Percentiles rank a stretch among this genome's conserved stretches.
Conservation (phyloP, 2,113 vertebrate genomes). For the Microtus oregoni region DNA sequence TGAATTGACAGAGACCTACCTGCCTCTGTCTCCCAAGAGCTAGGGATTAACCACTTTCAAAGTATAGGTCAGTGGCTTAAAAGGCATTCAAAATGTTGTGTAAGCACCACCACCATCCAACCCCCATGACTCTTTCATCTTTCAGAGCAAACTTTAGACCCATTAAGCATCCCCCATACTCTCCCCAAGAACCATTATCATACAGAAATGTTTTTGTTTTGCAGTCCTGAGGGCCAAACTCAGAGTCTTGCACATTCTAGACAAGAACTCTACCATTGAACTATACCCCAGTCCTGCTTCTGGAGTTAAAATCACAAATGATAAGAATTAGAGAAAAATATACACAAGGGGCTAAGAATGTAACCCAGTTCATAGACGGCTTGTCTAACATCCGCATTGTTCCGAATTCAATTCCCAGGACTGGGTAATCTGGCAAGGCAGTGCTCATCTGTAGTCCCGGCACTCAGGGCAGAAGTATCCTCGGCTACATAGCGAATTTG, state of each 20-base stretch:
- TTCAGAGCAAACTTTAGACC: neutral
- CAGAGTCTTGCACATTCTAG: neutral
- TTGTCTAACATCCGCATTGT: too few species aligned
- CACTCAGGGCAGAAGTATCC: neutral
- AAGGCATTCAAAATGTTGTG: neutral
- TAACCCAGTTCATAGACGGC: neutral
- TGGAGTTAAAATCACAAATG: neutral
- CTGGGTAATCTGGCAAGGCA: neutral
- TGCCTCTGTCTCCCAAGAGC: neutral
- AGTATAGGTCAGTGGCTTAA: neutral
- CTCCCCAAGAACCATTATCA: neutral
- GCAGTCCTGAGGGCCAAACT: neutral
- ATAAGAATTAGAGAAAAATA: neutral
- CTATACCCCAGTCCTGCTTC: neutral
- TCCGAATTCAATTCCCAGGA: neutral
- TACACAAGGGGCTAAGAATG: neutral
- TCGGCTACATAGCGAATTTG: neutral
- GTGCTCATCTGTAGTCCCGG: too few species aligned
- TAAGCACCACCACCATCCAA: neutral
- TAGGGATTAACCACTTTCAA: neutral
- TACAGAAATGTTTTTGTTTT: neutral
- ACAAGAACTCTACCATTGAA: neutral
- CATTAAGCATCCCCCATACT: neutral
- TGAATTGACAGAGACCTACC: neutral
- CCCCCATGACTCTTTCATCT: neutral